Conservation (phyloP, 30 jellyfish, hydroid and myxozoan genomes). For the Cassiopea xamachana region DNA sequence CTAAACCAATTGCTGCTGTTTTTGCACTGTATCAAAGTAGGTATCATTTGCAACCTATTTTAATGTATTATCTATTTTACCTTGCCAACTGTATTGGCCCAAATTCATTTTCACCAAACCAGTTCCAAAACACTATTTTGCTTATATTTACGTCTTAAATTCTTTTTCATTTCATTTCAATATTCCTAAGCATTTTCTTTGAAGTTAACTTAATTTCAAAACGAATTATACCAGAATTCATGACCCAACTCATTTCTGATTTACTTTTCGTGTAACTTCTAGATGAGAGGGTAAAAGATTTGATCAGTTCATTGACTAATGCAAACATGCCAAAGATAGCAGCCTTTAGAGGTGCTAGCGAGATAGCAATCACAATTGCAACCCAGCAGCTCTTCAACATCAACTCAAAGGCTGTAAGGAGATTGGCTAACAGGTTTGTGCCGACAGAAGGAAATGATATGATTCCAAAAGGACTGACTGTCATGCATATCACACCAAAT, state of each 20-base stretch:
- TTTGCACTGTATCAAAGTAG: conserved; percentile 12
- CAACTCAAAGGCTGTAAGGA: background rate
- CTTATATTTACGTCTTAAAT: no score
- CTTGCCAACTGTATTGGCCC: no score
- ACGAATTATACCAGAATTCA: no score
- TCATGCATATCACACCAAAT: conserved; percentile 2
- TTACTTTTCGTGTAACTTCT: no score
- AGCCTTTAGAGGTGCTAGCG: background rate
- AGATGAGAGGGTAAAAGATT: background rate
- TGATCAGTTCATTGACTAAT: background rate
- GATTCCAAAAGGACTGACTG: conserved; percentile 7
- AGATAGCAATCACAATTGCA: background rate
- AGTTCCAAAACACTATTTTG: no score
- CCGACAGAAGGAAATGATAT: background rate
- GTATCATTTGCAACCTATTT: background rate
- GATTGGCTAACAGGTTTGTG: conserved; percentile 4
- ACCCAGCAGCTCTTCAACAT: background rate
- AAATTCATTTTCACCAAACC: no score
- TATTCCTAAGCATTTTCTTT: no score
- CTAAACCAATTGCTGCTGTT: background rate
- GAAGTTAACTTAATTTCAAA: no score
- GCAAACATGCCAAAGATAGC: background rate
- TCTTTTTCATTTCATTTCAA: no score
- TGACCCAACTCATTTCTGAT: no score
- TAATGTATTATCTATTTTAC: no score